Evolutionary conservation across 2,113 vertebrate species (phyloP), one percentile per base, ranked within the genome.

Genomic region (Pao palembangensis): DNA sequence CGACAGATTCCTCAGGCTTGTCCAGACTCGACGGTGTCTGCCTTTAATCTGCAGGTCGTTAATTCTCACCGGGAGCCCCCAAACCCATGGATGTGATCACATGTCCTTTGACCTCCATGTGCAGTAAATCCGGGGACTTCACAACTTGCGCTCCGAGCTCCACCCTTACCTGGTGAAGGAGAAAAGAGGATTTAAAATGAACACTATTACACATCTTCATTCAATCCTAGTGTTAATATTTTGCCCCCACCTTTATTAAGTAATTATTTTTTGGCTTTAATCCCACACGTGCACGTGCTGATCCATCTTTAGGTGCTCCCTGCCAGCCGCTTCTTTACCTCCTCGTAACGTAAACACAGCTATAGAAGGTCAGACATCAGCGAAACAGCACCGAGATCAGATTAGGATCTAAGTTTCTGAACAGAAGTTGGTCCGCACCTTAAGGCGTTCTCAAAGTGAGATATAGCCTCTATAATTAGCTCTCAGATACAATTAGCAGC

Each of bases 31-130:
- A 67, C 46, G 3, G 43, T 18, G 56, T 44, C n/a, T 2, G 31
- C 59, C 28, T 59, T 0, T 62, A 28, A n/a, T 15, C 31, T 11
- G 59, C 46, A 19, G 47, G 43, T 55, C 38, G 8, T 51, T 2
- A 1, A 60, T 49, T 75, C 80, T 86, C 80, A 95, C 94, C 93
- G 82, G 93, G 90, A 72, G 89, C 82, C 67, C 87, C 88, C 80
- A 88, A 76, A 83, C 88, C 89, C 90, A 91, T 90, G 72, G 86
- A 82, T 67, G 85, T 92, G 79, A 93, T 92, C 85, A 93, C 85
- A 67, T 91, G 92, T 71, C 91, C 90, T 90, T 93, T 94, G 88
- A 93, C 91, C 91, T 93, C 93, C 93, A 95, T 95, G 80, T 69
- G 80, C 76, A 74, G 69, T 64, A 71, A 71, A 57, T 79, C 56